Percentiles rank a stretch among this genome's conserved stretches.
These are phyloP conservation scores for Bucorvus abyssinicus DNA, from an alignment of 2,797 vertebrate species.

Conservation along the genomic window DNA sequence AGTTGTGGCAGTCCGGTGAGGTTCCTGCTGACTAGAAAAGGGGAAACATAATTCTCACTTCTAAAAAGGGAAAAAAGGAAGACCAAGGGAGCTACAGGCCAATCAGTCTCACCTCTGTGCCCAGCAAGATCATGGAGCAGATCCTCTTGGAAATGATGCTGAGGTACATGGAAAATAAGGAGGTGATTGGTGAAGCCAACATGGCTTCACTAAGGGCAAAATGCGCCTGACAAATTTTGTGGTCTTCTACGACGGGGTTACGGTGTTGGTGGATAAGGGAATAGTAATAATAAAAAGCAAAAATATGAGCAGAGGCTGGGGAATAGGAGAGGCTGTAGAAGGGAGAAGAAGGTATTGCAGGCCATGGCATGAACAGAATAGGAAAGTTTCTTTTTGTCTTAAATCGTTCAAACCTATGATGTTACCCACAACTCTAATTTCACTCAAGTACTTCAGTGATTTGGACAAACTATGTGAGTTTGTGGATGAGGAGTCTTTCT, in stretches of 20 bases:
- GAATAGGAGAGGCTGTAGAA: neutral
- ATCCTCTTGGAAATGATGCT: too few species aligned
- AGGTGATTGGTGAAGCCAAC: neutral
- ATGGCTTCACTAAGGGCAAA: neutral
- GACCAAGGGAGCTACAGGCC: too few species aligned
- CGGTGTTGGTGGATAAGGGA: neutral
- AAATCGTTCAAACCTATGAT: neutral
- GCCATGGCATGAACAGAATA: neutral
- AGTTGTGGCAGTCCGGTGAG: too few species aligned
- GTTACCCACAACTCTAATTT: slow-evolving; percentile 2
- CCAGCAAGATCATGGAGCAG: too few species aligned
- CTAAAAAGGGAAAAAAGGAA: too few species aligned
- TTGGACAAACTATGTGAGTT: neutral
- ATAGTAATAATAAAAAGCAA: neutral
- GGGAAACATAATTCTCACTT: too few species aligned
- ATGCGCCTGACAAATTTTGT: too few species aligned
- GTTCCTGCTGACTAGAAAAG: too few species aligned
- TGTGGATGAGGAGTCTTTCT: neutral
- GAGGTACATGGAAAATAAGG: too few species aligned
- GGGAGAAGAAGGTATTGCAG: neutral
- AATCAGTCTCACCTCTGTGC: too few species aligned
- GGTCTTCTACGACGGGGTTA: neutral
- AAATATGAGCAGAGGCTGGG: neutral
- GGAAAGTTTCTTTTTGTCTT: neutral
- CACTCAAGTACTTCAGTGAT: neutral